These are phyloP conservation scores for Eubucco bourcierii DNA, from an alignment of 2,113 vertebrate genomes.

Conservation along the genomic window DNA sequence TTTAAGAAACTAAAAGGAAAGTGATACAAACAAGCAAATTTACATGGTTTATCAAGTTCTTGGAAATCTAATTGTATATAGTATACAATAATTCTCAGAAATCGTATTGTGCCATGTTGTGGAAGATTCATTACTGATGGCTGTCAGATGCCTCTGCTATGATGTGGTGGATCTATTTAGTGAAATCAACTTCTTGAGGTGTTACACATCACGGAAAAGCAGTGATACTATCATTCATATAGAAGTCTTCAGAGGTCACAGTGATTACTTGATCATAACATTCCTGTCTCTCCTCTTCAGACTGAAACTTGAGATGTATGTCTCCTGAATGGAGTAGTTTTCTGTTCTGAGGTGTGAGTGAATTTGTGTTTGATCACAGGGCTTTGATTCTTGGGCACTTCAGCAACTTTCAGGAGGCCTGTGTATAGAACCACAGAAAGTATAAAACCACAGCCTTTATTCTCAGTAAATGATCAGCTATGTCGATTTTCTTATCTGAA, in stretches of 20 bases:
- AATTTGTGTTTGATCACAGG: background rate
- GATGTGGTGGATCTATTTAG: background rate
- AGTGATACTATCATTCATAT: background rate
- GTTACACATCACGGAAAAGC: background rate
- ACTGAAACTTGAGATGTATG: background rate
- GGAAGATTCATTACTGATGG: background rate
- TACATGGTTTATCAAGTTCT: fast-evolving
- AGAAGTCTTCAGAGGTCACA: background rate
- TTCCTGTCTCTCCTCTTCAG: background rate
- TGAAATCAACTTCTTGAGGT: background rate
- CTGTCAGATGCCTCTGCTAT: background rate
- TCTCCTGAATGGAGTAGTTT: background rate
- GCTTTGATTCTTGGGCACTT: background rate
- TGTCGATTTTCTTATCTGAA: background rate
- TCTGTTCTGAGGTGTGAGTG: background rate
- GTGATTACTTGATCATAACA: background rate
- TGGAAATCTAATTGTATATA: background rate
- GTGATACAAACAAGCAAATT: background rate
- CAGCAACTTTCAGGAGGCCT: background rate
- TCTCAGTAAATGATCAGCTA: background rate
- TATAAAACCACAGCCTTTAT: background rate
- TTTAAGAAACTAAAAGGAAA: background rate
- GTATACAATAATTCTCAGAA: background rate
- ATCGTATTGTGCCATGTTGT: background rate
- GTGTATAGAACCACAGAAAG: background rate